Evolutionary conservation across 92 coral and sea anemone genomes (phyloP), one percentile per base, ranked within the genome.

Genomic region (Micromussa lordhowensis): DNA sequence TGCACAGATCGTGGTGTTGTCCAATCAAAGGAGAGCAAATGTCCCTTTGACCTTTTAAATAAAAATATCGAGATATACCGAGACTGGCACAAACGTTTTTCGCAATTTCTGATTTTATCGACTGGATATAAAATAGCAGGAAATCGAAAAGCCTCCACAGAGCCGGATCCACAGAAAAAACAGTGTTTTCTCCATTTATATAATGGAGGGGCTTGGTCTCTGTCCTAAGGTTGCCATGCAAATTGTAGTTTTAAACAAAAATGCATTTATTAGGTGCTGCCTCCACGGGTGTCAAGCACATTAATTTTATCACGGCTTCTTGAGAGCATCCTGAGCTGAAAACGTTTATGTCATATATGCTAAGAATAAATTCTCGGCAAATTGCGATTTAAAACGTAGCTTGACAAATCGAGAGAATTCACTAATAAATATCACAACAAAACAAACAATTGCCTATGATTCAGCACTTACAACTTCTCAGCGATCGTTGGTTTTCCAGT

Each of bases 391-490:
- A 63, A 63, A 24, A 59, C 22, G 24, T 4, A 5, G 9, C 66
- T 21, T 18, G 0, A 18, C n/a, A 4, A 59, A 59, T 18, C 6
- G n/a, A 18, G 66, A 18, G 12, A 44, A 8, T 44, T 44, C 51
- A 63, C 69, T 63, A 10, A 22, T 6, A 15, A 14, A 71, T 32
- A 30, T 14, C 1, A 31, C 5, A 7, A 15, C 40, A 71, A 69
- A 6, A 40, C 11, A 30, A 8, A 44, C 51, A 44, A 44, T 3
- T 15, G 26, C 30, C 17, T 29, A 1, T 17, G 12, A 32, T n/a
- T 35, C 0, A 30, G 10, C 77, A 85, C 88, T 85, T 85, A 85
- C 88, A 34, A 29, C 88, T 85, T 15, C 82, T 74, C 61, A 75
- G 64, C 5, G 85, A 77, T 75, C 61, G 68, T 22, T 78, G 82